Conservation (phyloP, 2,113 vertebrate genomes). For the Rhinopithecus roxellana region DNA sequence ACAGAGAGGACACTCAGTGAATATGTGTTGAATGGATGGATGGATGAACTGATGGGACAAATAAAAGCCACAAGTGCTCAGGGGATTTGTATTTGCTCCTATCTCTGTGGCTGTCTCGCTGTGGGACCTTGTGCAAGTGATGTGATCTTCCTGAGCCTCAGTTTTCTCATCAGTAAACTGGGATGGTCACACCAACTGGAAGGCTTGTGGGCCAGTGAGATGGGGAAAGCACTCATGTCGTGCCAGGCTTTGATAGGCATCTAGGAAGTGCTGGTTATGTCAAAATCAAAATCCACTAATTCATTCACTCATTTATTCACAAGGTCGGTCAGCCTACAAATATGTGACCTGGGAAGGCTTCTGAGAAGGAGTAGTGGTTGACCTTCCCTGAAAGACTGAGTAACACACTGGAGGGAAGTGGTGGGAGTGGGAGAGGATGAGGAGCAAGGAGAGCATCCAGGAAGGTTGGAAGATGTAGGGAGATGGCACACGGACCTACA, state of each 20-base stretch:
- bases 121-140: no score
- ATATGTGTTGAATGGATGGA: neutral
- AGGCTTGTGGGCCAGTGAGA: fast-evolving
- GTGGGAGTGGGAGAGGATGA: neutral
- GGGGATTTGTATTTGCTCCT: neutral
- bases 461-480: no score
- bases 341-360: neutral
- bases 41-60: neutral
- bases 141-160: neutral
- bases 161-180: neutral
- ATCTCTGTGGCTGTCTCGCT: neutral
- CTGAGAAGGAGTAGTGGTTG: neutral
- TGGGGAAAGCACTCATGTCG: fast-evolving
- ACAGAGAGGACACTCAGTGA: neutral
- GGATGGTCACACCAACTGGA: neutral
- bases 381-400: neutral
- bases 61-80: neutral
- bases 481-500: fast-evolving
- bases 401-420: fast-evolving
- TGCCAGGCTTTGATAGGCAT: neutral
- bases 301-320: neutral
- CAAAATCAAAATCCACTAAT: neutral
- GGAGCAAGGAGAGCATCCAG: fast-evolving
- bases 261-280: neutral
- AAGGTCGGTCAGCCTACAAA: no score